Percentiles rank a stretch among this genome's conserved stretches.
These are phyloP conservation scores for Acrocyrtus sp. DNA, from an alignment of 2,888 invertebrate species.

Conservation along the genomic window DNA sequence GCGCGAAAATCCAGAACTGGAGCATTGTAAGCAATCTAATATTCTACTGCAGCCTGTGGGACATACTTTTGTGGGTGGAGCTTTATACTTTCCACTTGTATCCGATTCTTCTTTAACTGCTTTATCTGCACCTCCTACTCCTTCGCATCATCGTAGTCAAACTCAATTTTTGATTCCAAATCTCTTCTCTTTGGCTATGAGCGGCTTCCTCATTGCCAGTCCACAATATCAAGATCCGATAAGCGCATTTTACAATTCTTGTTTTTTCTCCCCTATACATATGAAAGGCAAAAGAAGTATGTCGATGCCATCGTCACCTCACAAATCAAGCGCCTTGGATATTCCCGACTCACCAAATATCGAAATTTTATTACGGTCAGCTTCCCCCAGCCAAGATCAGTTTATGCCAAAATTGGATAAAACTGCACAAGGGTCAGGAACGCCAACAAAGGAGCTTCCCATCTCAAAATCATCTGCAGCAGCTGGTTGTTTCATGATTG, in stretches of 20 bases:
- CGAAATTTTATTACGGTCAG: not conserved
- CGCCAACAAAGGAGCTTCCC: not conserved
- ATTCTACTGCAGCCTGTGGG: not conserved
- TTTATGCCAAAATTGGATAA: too few relatives aligned
- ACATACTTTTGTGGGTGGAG: constrained; percentile 14
- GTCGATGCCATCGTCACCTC: too few relatives aligned
- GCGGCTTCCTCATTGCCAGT: constrained; percentile 14
- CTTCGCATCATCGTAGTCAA: constrained; percentile 3
- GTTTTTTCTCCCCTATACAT: constrained; percentile 36
- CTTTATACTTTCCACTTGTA: constrained; percentile 8
- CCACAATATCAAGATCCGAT: constrained; percentile 15
- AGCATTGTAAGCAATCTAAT: too few relatives aligned
- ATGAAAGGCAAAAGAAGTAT: too few relatives aligned
- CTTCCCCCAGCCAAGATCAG: too few relatives aligned
- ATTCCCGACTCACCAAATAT: too few relatives aligned
- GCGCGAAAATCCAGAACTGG: too few relatives aligned
- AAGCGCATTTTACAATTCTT: constrained; percentile 26
- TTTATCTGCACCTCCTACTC: not conserved
- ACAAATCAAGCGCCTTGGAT: too few relatives aligned
- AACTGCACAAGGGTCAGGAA: too few relatives aligned
- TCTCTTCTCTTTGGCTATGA: constrained; percentile 37
- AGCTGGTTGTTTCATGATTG: constrained; percentile 20
- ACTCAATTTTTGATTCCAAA: constrained; percentile 11
- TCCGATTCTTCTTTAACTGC: constrained; percentile 3
- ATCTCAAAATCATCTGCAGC: not conserved